These are phyloP conservation scores for Iguana delicatissima DNA, from an alignment of 2,797 vertebrate species.

Conservation along the genomic window DNA sequence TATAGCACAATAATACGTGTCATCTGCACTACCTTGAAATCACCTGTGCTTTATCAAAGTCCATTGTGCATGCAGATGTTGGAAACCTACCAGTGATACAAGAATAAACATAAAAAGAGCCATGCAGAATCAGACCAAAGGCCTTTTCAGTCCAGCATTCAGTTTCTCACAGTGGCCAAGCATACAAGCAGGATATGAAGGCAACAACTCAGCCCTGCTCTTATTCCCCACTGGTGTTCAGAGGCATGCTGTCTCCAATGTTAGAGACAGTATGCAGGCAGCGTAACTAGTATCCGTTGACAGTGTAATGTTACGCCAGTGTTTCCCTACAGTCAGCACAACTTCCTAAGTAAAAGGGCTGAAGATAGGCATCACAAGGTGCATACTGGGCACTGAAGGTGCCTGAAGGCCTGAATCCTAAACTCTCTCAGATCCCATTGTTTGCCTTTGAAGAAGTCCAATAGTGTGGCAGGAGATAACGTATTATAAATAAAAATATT, in stretches of 20 bases:
- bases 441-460: too few species aligned
- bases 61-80: neutral
- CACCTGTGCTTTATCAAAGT: neutral
- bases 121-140: neutral
- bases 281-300: neutral
- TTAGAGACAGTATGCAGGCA: neutral
- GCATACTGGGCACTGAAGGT: neutral
- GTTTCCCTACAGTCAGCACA: neutral
- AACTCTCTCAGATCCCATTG: neutral
- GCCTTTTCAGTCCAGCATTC: neutral
- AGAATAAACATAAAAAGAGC: neutral
- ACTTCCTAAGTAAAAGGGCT: neutral
- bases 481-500: neutral
- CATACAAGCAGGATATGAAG: neutral
- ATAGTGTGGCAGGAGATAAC: neutral
- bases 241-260: neutral
- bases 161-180: neutral
- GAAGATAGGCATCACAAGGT: neutral
- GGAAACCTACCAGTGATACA: neutral
- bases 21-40: neutral
- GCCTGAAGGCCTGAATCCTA: neutral
- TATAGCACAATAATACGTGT: neutral
- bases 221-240: neutral
- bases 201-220: too few species aligned
- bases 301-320: neutral